A percentile compares a stretch with the other conserved stretches of the same genome.
Evolutionary conservation across 1,140 invertebrate species (phyloP).

Genomic region (Solen grandis): DNA sequence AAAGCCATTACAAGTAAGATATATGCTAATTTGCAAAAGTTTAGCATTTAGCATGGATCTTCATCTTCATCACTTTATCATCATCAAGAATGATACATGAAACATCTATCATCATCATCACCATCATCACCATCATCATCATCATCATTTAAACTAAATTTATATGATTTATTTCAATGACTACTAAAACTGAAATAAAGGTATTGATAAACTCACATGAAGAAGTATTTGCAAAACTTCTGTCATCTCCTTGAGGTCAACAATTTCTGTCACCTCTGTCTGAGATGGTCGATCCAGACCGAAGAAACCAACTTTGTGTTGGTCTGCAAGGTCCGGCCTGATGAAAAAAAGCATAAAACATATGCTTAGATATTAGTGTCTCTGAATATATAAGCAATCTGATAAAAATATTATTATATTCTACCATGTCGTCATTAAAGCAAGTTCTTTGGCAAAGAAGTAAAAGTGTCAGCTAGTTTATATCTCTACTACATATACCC

Average conservation of each 20-base stretch:
- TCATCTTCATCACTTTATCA: too few species aligned
- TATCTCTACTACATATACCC: not conserved
- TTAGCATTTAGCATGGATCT: too few species aligned
- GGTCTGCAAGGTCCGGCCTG: slow-evolving; percentile 77
- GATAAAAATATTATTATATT: not conserved
- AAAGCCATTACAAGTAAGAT: too few species aligned
- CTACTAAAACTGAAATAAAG: too few species aligned
- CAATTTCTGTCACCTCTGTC: slow-evolving; percentile 78
- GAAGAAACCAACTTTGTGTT: slow-evolving; percentile 79
- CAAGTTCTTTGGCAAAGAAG: not conserved
- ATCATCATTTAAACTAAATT: too few species aligned
- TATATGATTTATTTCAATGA: too few species aligned
- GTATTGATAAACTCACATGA: too few species aligned
- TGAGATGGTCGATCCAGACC: slow-evolving; percentile 76
- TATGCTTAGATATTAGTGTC: not conserved
- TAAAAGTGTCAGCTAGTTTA: not conserved
- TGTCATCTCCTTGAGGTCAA: slow-evolving; percentile 79
- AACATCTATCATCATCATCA: too few species aligned
- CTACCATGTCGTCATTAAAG: not conserved
- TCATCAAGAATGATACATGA: too few species aligned
- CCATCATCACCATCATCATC: too few species aligned
- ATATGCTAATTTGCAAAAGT: too few species aligned
- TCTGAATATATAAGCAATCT: not conserved
- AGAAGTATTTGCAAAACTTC: slow-evolving; percentile 76
- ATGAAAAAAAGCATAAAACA: slow-evolving; percentile 40